phyloP scores from a whole-genome alignment of 35 echinoderm and acorn worm genomes.

The Chiridota heheva region DNA sequence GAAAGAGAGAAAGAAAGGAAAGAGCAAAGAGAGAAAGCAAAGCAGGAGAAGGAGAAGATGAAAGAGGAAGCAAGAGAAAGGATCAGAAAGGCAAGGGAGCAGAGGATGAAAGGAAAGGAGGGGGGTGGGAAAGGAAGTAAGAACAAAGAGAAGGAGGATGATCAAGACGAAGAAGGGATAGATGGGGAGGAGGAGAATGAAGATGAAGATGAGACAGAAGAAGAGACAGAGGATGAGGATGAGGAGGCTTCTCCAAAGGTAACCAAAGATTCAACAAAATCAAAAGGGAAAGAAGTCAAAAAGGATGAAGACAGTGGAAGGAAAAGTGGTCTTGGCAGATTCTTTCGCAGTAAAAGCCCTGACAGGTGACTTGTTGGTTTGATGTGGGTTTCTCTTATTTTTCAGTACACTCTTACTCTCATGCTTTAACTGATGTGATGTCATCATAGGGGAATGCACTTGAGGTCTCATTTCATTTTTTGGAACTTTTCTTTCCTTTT shows the following conservation, averaged over 20 bases:
- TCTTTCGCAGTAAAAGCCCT: too few relatives aligned
- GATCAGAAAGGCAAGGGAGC: constrained; percentile 6
- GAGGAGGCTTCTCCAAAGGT: constrained; percentile 5
- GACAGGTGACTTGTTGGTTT: too few relatives aligned
- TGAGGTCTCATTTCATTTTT: too few relatives aligned
- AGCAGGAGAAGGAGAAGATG: background rate
- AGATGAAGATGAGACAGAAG: constrained; percentile 11
- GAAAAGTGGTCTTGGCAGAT: constrained; percentile 2
- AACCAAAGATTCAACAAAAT: background rate
- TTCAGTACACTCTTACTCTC: too few relatives aligned
- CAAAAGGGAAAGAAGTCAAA: background rate
- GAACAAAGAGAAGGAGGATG: constrained; percentile 1
- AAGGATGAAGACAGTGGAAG: constrained; percentile 11
- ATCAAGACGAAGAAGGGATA: background rate
- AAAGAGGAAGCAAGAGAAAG: background rate
- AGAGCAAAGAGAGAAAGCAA: background rate
- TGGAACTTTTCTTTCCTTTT: too few relatives aligned
- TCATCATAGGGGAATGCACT: too few relatives aligned
- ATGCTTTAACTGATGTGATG: too few relatives aligned
- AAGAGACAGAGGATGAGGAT: constrained; percentile 30
- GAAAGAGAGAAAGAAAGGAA: constrained; percentile 2
- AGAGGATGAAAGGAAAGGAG: constrained; percentile 14
- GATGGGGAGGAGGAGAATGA: background rate
- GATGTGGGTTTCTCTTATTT: too few relatives aligned
- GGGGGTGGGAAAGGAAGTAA: background rate